Evolutionary conservation across 2,113 vertebrate genomes (phyloP).

Genomic region (Pygoscelis antarcticus): DNA sequence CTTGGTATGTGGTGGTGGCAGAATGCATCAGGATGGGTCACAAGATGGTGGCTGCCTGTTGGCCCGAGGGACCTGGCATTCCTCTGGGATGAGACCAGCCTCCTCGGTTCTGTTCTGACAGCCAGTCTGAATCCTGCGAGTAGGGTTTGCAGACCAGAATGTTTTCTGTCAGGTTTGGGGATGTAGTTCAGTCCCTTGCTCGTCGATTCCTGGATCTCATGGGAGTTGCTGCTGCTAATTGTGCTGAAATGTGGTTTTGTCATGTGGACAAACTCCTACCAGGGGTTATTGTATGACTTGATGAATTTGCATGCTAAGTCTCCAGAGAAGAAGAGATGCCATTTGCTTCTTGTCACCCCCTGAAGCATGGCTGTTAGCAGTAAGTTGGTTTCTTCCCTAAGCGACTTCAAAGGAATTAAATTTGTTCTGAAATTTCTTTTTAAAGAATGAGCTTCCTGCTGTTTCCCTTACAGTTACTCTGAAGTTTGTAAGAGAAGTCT

Average conservation of each 20-base stretch:
- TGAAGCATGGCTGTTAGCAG: background rate
- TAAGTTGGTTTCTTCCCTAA: background rate
- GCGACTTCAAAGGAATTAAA: background rate
- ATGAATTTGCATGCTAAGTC: background rate
- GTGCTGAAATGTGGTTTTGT: slow-evolving; percentile 32
- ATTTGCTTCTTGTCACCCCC: background rate
- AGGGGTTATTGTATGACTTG: background rate
- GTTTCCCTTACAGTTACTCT: background rate
- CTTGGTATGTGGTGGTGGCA: background rate
- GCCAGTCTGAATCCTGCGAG: accelerated
- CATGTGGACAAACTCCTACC: background rate
- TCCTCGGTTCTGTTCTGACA: background rate
- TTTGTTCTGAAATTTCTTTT: background rate
- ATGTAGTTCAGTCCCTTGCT: background rate
- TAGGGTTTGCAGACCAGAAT: background rate
- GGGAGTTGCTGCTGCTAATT: slow-evolving; percentile 14
- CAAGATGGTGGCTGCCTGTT: background rate
- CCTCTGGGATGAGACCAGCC: background rate
- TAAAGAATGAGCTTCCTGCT: background rate
- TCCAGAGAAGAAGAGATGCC: background rate
- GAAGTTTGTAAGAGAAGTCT: background rate
- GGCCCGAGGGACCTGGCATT: accelerated
- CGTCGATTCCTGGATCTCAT: background rate
- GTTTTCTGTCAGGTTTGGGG: background rate
- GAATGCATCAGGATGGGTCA: background rate